Percentiles rank a stretch among this genome's conserved stretches.
phyloP scores from a whole-genome alignment of 2,888 invertebrate species.

The Allacma fusca region DNA sequence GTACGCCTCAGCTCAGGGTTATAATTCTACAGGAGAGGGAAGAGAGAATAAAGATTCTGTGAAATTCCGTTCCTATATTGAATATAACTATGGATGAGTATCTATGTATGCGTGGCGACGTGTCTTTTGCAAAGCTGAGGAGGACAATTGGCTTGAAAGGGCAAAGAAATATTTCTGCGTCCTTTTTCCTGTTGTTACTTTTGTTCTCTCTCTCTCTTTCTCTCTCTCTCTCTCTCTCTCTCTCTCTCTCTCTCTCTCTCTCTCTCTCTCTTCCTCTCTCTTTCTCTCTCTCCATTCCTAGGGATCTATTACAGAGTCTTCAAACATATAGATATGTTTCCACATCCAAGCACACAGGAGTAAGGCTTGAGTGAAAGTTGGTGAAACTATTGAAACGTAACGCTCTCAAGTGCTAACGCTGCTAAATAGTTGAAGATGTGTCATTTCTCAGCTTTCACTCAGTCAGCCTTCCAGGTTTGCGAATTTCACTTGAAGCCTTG shows the following conservation, averaged over 20 bases:
- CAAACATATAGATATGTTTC: no score
- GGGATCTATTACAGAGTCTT: no score
- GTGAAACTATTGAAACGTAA: not conserved
- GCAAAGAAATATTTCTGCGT: not conserved
- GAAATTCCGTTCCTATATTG: no score
- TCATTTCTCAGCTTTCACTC: slow-evolving; percentile 6
- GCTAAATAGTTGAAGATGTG: not conserved
- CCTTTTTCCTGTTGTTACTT: not conserved
- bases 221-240: not conserved
- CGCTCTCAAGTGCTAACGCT: not conserved
- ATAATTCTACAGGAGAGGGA: no score
- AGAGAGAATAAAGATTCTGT: no score
- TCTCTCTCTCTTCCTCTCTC: not conserved
- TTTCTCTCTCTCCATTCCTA: not conserved
- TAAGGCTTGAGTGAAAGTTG: not conserved
- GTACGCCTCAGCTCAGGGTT: no score
- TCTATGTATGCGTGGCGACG: not conserved
- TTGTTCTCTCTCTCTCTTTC: not conserved
- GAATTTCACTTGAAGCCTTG: not conserved
- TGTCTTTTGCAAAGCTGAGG: not conserved
- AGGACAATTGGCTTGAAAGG: no score
- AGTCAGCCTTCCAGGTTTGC: not conserved
- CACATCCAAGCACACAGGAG: not conserved
- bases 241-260: slow-evolving; percentile 4
- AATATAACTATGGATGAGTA: slow-evolving; percentile 11